Percentiles rank a stretch among this genome's conserved stretches.
These are phyloP conservation scores for Catharus bicknelli DNA, from an alignment of 2,113 vertebrate species.

Conservation along the genomic window DNA sequence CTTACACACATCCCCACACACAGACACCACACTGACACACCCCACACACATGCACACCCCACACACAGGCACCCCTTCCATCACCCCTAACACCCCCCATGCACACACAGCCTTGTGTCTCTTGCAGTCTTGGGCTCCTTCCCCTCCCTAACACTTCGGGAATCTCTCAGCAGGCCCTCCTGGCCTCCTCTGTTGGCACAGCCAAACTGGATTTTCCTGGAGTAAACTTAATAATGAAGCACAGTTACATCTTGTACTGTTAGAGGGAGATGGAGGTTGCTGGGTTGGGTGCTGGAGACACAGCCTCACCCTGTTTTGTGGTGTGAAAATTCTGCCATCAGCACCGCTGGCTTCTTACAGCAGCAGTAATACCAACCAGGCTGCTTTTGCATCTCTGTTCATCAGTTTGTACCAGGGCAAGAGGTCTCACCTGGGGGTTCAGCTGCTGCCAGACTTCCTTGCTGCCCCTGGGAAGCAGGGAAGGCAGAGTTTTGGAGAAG, in stretches of 20 bases:
- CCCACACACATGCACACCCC: no score
- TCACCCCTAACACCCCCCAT: neutral
- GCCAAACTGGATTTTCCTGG: neutral
- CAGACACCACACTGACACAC: no score
- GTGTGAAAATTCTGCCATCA: fast-evolving
- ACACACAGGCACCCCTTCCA: neutral
- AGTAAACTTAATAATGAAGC: neutral
- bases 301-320: fast-evolving
- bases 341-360: fast-evolving
- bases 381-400: neutral
- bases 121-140: fast-evolving
- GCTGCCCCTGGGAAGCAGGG: neutral
- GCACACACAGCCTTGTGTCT: no score
- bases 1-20: neutral
- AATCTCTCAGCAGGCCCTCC: neutral
- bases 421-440: neutral
- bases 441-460: neutral
- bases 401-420: fast-evolving
- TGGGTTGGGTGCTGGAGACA: fast-evolving
- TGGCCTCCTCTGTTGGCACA: neutral
- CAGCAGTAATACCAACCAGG: fast-evolving
- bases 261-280: neutral
- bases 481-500: neutral
- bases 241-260: fast-evolving
- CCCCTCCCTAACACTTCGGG: fast-evolving